Evolutionary conservation across 1,140 invertebrate genomes (phyloP).

Genomic region (Panagrolaimus sp.): DNA sequence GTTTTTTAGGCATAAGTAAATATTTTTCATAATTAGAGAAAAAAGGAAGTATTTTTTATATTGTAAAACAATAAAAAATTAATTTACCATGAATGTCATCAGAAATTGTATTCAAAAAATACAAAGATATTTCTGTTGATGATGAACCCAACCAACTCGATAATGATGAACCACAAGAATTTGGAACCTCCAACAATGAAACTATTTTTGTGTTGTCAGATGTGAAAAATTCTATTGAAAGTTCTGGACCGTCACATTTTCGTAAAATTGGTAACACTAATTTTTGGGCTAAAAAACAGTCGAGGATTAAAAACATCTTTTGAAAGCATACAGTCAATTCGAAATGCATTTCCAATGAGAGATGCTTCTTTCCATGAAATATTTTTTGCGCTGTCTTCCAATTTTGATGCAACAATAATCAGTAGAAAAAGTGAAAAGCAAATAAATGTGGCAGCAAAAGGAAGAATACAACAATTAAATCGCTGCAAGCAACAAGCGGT

Average conservation of each 20-base stretch:
- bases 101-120: neutral
- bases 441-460: neutral
- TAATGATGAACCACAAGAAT: neutral
- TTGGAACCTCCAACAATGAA: neutral
- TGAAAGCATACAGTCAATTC: conserved; percentile 1
- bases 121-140: neutral
- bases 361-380: neutral
- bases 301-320: neutral
- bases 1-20: too few relatives aligned
- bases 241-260: neutral
- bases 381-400: neutral
- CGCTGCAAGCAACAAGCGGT: conserved; percentile 4
- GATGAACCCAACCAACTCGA: neutral
- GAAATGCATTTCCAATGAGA: neutral
- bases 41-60: neutral
- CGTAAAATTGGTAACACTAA: neutral
- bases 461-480: neutral
- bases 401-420: neutral
- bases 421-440: neutral
- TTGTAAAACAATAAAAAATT: neutral
- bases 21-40: too few relatives aligned
- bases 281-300: neutral
- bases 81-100: neutral
- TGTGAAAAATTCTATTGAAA: neutral
- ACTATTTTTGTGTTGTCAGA: neutral